Conservation (phyloP, 2,113 vertebrate species). For the Globicephala melas region DNA sequence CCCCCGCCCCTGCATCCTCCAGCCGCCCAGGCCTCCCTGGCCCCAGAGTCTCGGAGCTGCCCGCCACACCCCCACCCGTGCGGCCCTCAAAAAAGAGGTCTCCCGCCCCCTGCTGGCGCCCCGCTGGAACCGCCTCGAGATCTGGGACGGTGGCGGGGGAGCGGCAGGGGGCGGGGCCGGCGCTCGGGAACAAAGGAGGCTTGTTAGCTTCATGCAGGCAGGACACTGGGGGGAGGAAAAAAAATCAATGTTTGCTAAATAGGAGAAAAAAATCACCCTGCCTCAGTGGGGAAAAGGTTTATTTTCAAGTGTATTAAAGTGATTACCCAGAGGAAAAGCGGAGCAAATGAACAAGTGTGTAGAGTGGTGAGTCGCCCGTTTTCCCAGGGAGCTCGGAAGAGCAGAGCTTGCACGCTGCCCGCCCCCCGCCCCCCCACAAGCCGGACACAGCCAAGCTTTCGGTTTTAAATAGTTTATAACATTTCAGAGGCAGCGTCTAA, state of each 20-base stretch:
- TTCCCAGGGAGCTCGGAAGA: neutral
- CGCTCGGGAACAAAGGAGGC: neutral
- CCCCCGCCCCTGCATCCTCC: neutral
- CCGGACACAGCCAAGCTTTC: neutral
- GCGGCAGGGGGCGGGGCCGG: rapidly evolving
- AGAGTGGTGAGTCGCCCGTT: rapidly evolving
- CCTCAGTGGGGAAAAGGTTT: constrained; percentile 20
- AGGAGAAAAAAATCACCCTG: neutral
- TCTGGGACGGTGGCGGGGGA: neutral
- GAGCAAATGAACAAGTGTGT: neutral
- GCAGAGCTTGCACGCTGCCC: neutral
- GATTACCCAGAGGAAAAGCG: constrained; percentile 47
- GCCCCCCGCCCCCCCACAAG: neutral
- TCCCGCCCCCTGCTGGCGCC: constrained; percentile 63
- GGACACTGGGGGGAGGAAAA: neutral
- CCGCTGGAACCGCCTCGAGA: neutral
- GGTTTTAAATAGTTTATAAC: constrained; percentile 37
- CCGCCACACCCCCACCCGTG: neutral
- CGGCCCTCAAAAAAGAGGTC: constrained; percentile 20
- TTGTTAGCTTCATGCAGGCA: neutral
- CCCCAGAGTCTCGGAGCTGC: rapidly evolving
- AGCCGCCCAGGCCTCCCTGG: neutral
- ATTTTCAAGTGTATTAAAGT: constrained; percentile 35
- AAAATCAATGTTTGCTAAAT: constrained; percentile 65
- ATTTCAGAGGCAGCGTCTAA: constrained; percentile 26